Evolutionary conservation across 2,888 invertebrate genomes (phyloP), one percentile per base, ranked within the genome.

Genomic region (Trissolcus japonicus): DNA sequence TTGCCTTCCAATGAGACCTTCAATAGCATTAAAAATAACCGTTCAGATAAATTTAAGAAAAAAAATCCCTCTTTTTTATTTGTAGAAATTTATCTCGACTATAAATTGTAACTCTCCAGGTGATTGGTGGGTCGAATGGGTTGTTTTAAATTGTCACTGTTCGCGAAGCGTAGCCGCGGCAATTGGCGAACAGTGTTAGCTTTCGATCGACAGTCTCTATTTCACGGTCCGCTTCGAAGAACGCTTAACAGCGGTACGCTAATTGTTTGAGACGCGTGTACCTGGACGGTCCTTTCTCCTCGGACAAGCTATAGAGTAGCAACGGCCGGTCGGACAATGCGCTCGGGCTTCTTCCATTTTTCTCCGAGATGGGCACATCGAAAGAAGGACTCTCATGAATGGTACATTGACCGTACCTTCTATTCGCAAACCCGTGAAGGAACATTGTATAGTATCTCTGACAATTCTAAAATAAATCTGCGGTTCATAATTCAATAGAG

Each of bases 381-480:
- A 75, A 59, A 41, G 55, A 69, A 69, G 59, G 53, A 78, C 77
- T 51, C 80, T 83, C 80, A 82, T 82, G 82, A 85, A 84, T 83
- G 82, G 82, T 83, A 82, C 83, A 71, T 84, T 84, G 83, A 83
- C 83, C 83, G 80, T 56, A 79, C 46, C 66, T 61, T 55, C 35
- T 48, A 25, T 55, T 55, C 11, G 55, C 35, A 43, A 62, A 53
- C 40, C 2, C 14, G 51, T 4, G 35, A 11, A 35, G 35, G 9
- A 35, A 2, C 35, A 35, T 9, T 35, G 35, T 35, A 9, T 35
- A 6, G 9, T 35, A 11, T 35, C 35, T 35, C 25, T 9, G 35
- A 35, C 35, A 35, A 35, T 35, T 11, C 9, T 35, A 7, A 11
- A 35, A 35, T 35, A 35, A 35, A 35, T 35, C 35, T 11, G 0